Conservation (phyloP, 2,888 invertebrate species). For the Agonopterix subpropinquella region DNA sequence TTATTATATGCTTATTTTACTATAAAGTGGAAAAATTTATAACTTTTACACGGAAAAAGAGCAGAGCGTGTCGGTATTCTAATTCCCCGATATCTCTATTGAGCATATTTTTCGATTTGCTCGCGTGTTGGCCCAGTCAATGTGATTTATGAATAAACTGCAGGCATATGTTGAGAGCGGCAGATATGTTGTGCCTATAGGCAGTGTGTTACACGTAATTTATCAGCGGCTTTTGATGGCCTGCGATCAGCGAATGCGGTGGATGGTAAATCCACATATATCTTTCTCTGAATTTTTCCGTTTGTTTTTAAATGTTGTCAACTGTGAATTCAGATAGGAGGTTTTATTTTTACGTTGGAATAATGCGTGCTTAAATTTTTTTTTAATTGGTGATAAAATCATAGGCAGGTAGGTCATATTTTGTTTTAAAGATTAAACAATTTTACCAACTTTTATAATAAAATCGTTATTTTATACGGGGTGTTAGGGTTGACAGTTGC, state of each 20-base stretch:
- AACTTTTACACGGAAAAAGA: constrained; percentile 11
- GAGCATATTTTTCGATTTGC: constrained; percentile 49
- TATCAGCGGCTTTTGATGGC: constrained; percentile 35
- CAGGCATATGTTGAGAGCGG: constrained; percentile 3
- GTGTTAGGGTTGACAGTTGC: too few species aligned
- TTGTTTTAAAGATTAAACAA: too few species aligned
- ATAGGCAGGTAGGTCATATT: too few species aligned
- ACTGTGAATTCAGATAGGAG: neutral
- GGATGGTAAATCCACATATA: constrained; percentile 26
- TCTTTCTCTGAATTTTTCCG: neutral
- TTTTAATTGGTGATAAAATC: too few species aligned
- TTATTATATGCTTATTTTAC: neutral
- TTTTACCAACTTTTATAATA: too few species aligned
- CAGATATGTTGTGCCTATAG: constrained; percentile 8
- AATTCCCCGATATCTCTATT: constrained; percentile 38
- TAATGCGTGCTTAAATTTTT: too few species aligned
- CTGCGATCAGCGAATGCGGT: constrained; percentile 26
- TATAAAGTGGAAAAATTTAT: constrained; percentile 14
- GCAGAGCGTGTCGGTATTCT: constrained; percentile 19
- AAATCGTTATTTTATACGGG: too few species aligned
- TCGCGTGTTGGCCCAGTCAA: constrained; percentile 24
- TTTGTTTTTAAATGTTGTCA: neutral
- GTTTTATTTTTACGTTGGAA: too few species aligned
- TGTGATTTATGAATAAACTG: constrained; percentile 40
- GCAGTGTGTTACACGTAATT: constrained; percentile 27